These are phyloP conservation scores for Thymelicus lineola DNA, from an alignment of 2,888 invertebrate species.

Conservation along the genomic window DNA sequence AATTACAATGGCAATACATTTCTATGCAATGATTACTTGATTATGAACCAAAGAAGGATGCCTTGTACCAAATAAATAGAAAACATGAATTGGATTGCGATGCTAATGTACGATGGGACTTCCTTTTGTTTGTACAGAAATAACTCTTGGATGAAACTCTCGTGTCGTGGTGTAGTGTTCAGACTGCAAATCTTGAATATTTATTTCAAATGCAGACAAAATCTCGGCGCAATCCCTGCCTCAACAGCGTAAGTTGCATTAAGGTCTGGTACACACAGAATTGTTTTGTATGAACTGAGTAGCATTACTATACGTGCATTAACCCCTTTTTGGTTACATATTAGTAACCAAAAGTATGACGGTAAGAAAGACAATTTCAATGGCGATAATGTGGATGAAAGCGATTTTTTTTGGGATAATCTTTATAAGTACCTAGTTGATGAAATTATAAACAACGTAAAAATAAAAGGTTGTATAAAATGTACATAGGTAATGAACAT, in stretches of 20 bases:
- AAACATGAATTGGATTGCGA: conserved; percentile 1
- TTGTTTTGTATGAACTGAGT: not conserved
- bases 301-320: not conserved
- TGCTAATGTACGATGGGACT: conserved; percentile 17
- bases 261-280: conserved; percentile 57
- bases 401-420: no score
- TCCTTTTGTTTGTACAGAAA: conserved; percentile 39
- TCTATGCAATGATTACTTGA: not conserved
- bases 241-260: conserved; percentile 67
- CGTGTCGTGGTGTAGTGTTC: conserved; percentile 63
- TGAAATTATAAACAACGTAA: no score
- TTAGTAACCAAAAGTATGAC: no score
- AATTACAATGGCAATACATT: not conserved
- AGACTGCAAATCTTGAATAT: conserved; percentile 73
- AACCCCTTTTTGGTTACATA: no score
- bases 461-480: no score
- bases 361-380: no score
- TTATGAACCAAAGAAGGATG: not conserved
- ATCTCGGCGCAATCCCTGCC: conserved; percentile 68
- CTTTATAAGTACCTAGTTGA: no score
- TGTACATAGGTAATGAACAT: no score
- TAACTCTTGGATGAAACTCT: conserved; percentile 56
- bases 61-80: not conserved
- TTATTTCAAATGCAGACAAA: conserved; percentile 73
- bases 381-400: no score